phyloP scores from a whole-genome alignment of 2,888 invertebrate species.

The Drosophila niveifrons region DNA sequence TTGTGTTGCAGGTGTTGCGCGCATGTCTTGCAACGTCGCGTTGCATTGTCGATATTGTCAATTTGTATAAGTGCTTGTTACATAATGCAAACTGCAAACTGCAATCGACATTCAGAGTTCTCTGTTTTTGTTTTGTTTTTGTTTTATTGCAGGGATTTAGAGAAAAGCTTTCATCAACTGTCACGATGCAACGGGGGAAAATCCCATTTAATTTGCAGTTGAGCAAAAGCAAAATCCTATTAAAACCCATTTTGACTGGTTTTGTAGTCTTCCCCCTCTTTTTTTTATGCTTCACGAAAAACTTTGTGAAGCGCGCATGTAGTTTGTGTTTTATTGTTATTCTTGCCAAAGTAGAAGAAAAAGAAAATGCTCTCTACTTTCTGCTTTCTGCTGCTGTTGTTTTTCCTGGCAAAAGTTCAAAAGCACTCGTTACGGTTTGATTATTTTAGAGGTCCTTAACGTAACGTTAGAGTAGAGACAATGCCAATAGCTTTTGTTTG shows the following conservation, averaged over 20 bases:
- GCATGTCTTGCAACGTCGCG: constrained; percentile 11
- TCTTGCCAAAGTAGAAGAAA: constrained; percentile 8
- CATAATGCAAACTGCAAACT: constrained; percentile 56
- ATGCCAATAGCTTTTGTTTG: constrained; percentile 13
- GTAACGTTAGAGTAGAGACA: constrained; percentile 22
- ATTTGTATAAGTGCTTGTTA: constrained; percentile 76
- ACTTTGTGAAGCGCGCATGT: constrained; percentile 31
- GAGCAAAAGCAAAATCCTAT: constrained; percentile 41
- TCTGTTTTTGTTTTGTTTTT: constrained; percentile 12
- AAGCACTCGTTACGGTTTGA: constrained; percentile 54
- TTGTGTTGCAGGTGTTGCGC: constrained; percentile 32
- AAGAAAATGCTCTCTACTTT: constrained; percentile 15
- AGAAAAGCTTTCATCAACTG: constrained; percentile 29
- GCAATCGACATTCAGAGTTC: constrained; percentile 23
- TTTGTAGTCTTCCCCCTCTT: constrained; percentile 25
- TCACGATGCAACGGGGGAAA: not conserved
- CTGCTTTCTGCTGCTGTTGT: constrained; percentile 6
- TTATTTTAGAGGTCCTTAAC: constrained; percentile 34
- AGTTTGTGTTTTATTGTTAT: constrained; percentile 49
- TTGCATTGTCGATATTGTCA: constrained; percentile 60
- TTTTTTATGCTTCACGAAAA: constrained; percentile 32
- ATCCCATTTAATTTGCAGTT: constrained; percentile 50
- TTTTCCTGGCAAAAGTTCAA: constrained; percentile 39
- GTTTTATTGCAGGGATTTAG: constrained; percentile 41
- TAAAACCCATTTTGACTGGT: constrained; percentile 46